Evolutionary conservation across 2,113 vertebrate species (phyloP), one percentile per base, ranked within the genome.

Genomic region (Octodon degus): DNA sequence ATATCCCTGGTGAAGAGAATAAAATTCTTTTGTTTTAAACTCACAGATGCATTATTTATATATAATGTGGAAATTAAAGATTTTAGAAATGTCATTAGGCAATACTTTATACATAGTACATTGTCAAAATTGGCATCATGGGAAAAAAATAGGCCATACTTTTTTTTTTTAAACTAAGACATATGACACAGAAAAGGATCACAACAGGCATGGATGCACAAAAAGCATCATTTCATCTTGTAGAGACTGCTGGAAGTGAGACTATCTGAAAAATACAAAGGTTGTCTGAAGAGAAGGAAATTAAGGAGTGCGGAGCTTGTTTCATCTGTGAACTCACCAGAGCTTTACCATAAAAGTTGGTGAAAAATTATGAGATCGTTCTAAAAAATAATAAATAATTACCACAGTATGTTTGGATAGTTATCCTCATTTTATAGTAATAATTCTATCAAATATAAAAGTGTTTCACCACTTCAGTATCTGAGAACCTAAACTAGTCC

Each of bases 11-110:
- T 37, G 62, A 93, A 92, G 77, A 76, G 50, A 96, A 72, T 92
- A 47, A 95, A 25, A 76, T 53, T 91, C 22, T 95, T 96, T 82
- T 55, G 37, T 94, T 95, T 91, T 89, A 93, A 95, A 84, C 25
- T 87, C 34, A 76, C 6, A 58, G 53, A 89, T 89, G 58, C 93
- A 70, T 58, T 24, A 89, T 58, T 93, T 25, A 60, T 81, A 82
- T 72, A 86, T 87, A 95, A 82, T 91, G 9, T 53, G 70, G 11
- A 89, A 86, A 89, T 58, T 43, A 63, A n/a, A 11, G 53, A 47
- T 93, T 95, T 90, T 72, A 62, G 83, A 76, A 40, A 20, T n/a
- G 20, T 81, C 97, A 86, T 87, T 50, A 95, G 79, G 72, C 91
- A 79, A 89, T 82, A 93, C 65, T 72, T 80, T 83, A 91, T 91